A percentile compares a stretch with the other conserved stretches of the same genome.
phyloP scores from a whole-genome alignment of 2,888 invertebrate species.

The Philereme transversata region DNA sequence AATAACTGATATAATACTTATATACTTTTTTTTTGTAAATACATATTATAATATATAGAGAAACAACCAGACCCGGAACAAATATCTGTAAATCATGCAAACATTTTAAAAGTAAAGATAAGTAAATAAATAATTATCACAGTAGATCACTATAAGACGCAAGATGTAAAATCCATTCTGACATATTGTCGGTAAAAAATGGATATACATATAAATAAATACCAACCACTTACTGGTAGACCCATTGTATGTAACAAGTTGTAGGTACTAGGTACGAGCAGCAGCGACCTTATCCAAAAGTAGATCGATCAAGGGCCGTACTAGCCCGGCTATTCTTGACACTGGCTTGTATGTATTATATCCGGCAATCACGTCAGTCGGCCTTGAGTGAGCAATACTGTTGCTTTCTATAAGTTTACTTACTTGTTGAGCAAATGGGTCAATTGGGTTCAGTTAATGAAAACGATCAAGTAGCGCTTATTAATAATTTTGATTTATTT shows the following conservation, averaged over 20 bases:
- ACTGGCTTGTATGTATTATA: slow-evolving; percentile 34
- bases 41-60: no score
- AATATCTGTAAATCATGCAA: no score
- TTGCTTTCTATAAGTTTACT: slow-evolving; percentile 46
- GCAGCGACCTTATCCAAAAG: slow-evolving; percentile 17
- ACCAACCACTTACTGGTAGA: not conserved
- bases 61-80: no score
- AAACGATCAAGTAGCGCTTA: not conserved
- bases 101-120: no score
- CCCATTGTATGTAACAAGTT: not conserved
- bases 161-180: no score
- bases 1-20: no score
- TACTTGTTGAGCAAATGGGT: slow-evolving; percentile 18
- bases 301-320: slow-evolving; percentile 12
- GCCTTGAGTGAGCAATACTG: slow-evolving; percentile 46
- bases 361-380: slow-evolving; percentile 47
- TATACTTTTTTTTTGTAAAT: no score
- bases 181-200: no score
- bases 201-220: not conserved
- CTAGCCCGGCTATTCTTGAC: slow-evolving; percentile 13
- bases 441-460: no score
- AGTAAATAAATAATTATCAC: no score
- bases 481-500: not conserved
- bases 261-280: not conserved
- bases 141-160: no score